These are phyloP conservation scores for Arrhamphus sclerolepis DNA, from an alignment of 2,797 vertebrate species.

Conservation along the genomic window DNA sequence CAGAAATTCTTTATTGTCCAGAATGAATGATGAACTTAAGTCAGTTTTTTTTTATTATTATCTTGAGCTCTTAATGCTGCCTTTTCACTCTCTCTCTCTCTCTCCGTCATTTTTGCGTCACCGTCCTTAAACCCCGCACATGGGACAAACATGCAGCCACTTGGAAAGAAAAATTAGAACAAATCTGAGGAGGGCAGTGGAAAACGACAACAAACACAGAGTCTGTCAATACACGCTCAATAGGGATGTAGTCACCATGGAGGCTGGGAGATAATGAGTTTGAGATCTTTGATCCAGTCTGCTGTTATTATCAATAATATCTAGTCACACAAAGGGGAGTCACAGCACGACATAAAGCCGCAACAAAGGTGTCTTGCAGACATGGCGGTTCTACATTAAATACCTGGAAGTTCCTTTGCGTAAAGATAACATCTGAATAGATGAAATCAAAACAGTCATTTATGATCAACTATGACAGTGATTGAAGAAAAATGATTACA, in stretches of 20 bases:
- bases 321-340: conserved; percentile 16
- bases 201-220: conserved; percentile 52
- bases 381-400: background rate
- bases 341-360: background rate
- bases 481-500: conserved; percentile 18
- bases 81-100: conserved; percentile 18
- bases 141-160: conserved; percentile 65
- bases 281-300: conserved; percentile 36
- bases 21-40: conserved; percentile 38
- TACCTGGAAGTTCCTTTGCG: background rate
- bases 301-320: conserved; percentile 47
- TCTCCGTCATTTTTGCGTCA: conserved; percentile 53
- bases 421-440: background rate
- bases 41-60: conserved; percentile 16
- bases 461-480: conserved; percentile 12
- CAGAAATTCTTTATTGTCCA: conserved; percentile 27
- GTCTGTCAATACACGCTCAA: conserved; percentile 51
- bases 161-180: conserved; percentile 71
- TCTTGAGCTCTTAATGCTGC: conserved; percentile 25
- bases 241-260: conserved; percentile 35
- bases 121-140: conserved; percentile 73
- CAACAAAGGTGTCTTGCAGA: conserved; percentile 9
- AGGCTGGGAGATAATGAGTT: conserved; percentile 48
- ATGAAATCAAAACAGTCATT: conserved; percentile 2
- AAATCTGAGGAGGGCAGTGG: conserved; percentile 59